Conservation (phyloP, 1,140 invertebrate genomes). For the Leguminivora glycinivorella region DNA sequence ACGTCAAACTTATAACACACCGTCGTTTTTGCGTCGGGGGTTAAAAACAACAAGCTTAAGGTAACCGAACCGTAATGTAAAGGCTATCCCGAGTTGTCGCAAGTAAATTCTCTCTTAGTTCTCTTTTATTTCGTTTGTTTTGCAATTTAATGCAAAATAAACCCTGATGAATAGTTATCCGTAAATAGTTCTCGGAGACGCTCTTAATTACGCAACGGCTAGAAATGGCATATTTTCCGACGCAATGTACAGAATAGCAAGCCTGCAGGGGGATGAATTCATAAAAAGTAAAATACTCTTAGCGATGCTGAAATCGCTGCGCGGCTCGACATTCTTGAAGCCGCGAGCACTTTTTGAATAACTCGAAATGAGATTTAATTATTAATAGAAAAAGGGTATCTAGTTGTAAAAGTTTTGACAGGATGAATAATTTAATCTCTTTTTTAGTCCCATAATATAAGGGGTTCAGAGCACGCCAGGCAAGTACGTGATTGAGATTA, state of each 20-base stretch:
- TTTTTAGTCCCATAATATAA: neutral
- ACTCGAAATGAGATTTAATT: constrained; percentile 13
- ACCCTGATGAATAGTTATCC: neutral
- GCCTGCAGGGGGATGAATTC: neutral
- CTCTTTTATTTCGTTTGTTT: too few relatives aligned
- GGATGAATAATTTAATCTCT: neutral
- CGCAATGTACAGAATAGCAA: neutral
- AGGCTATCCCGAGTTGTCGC: too few relatives aligned
- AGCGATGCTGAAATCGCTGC: neutral
- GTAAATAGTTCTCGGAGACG: neutral
- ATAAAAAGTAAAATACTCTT: constrained; percentile 1
- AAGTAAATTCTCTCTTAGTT: too few relatives aligned
- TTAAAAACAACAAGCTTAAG: too few relatives aligned
- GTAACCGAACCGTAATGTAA: too few relatives aligned
- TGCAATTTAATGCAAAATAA: neutral
- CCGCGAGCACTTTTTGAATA: neutral
- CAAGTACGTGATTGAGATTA: too few relatives aligned
- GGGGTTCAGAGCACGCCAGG: neutral
- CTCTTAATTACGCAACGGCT: neutral
- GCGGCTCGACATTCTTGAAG: neutral
- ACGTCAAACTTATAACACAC: too few relatives aligned
- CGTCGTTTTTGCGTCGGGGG: too few relatives aligned
- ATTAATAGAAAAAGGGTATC: constrained; percentile 3
- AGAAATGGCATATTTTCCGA: neutral
- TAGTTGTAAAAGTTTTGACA: neutral